Percentiles rank a stretch among this genome's conserved stretches.
phyloP scores from a whole-genome alignment of 2,797 vertebrate genomes.

The Acrocephalus scirpaceus region DNA sequence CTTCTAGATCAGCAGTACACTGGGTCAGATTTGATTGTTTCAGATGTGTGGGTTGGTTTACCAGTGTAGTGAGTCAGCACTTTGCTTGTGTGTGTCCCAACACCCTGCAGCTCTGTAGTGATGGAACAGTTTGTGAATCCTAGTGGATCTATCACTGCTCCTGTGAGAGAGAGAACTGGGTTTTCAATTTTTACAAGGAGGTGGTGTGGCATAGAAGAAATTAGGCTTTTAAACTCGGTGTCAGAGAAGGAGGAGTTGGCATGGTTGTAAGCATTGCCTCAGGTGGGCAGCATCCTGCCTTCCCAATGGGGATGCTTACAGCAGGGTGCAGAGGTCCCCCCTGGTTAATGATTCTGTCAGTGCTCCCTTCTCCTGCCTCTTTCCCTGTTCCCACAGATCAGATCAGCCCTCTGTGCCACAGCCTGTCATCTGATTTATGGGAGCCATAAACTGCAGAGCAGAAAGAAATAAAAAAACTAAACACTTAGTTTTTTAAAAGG shows the following conservation, averaged over 20 bases:
- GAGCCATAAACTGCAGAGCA: slow-evolving; percentile 49
- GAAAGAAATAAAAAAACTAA: slow-evolving; percentile 64
- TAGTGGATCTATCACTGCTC: background rate
- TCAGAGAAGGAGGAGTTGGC: background rate
- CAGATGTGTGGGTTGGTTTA: background rate
- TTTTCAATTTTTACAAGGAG: background rate
- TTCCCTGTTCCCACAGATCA: background rate
- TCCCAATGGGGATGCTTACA: accelerated
- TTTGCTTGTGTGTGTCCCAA: accelerated
- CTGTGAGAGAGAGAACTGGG: background rate
- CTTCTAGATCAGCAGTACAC: background rate
- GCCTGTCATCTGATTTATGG: slow-evolving; percentile 48
- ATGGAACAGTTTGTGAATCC: background rate
- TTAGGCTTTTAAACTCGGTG: background rate
- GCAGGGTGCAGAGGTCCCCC: background rate
- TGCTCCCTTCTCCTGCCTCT: background rate
- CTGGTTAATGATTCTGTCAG: background rate
- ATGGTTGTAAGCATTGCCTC: background rate
- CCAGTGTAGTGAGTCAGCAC: background rate
- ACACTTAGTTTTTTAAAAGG: slow-evolving; percentile 52
- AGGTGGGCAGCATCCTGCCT: background rate
- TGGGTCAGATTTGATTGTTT: background rate
- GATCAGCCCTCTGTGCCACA: slow-evolving; percentile 19
- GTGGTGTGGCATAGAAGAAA: background rate
- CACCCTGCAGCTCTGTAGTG: background rate